These are phyloP conservation scores for Euplagia quadripunctaria DNA, from an alignment of 2,888 invertebrate species.

Conservation along the genomic window DNA sequence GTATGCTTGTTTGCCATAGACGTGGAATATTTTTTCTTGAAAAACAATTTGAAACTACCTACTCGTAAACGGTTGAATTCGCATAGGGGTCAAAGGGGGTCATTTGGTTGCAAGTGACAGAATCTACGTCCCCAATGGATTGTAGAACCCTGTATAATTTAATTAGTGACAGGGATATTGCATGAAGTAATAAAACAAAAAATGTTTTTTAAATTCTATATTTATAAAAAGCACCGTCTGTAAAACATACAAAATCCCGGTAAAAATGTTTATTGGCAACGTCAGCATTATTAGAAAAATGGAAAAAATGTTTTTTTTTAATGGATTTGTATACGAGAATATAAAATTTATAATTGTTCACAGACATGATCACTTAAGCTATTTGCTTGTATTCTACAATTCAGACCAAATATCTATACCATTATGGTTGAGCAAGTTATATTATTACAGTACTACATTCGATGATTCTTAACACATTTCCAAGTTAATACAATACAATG, in stretches of 20 bases:
- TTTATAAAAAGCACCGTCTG: conserved; percentile 87
- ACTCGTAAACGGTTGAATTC: too few relatives aligned
- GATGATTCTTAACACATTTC: conserved; percentile 62
- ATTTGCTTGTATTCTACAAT: conserved; percentile 55
- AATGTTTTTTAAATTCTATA: conserved; percentile 69
- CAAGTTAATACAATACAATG: conserved; percentile 60
- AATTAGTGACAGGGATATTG: neutral
- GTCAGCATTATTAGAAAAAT: conserved; percentile 80
- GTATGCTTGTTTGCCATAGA: too few relatives aligned
- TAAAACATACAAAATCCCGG: conserved; percentile 85
- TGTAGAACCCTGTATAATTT: too few relatives aligned
- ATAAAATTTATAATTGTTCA: conserved; percentile 77
- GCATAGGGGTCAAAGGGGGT: too few relatives aligned
- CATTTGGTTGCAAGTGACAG: too few relatives aligned
- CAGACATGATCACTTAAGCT: conserved; percentile 50
- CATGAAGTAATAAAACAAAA: conserved; percentile 8
- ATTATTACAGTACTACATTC: conserved; percentile 66
- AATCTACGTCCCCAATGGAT: too few relatives aligned
- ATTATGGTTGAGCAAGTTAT: conserved; percentile 78
- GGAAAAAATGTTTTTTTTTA: conserved; percentile 66
- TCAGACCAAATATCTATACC: conserved; percentile 59
- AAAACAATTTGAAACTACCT: too few relatives aligned
- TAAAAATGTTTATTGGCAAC: conserved; percentile 82
- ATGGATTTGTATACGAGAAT: conserved; percentile 66
- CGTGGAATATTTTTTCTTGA: too few relatives aligned